Conservation (phyloP, 2,888 invertebrate genomes). For the Bombyx huttoni region DNA sequence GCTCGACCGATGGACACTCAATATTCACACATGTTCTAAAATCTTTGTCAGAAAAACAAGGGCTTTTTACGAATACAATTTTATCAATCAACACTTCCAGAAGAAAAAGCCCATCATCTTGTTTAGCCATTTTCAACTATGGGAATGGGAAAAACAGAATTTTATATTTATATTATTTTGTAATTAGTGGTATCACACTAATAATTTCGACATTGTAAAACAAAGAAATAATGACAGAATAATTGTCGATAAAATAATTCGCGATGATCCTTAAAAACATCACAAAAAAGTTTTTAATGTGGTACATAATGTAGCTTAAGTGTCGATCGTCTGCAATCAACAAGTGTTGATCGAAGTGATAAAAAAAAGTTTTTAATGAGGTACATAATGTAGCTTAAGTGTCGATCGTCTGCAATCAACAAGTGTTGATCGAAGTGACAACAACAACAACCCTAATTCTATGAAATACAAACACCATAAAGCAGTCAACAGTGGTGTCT, state of each 20-base stretch:
- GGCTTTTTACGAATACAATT: slow-evolving; percentile 45
- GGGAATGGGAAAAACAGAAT: slow-evolving; percentile 36
- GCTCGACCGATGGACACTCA: slow-evolving; percentile 70
- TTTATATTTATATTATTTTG: slow-evolving; percentile 6
- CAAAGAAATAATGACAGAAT: slow-evolving; percentile 19
- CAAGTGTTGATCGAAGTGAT: too few relatives aligned
- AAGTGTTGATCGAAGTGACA: too few relatives aligned
- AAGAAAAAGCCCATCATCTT: slow-evolving; percentile 73
- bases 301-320: too few relatives aligned
- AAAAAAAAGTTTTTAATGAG: not conserved
- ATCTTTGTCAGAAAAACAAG: slow-evolving; percentile 55
- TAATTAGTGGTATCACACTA: slow-evolving; percentile 15
- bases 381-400: too few relatives aligned
- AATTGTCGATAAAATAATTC: slow-evolving; percentile 7
- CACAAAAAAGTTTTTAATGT: not conserved
- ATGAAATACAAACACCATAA: too few relatives aligned
- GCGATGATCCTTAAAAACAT: slow-evolving; percentile 17
- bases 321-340: too few relatives aligned
- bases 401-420: too few relatives aligned
- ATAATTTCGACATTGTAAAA: slow-evolving; percentile 27
- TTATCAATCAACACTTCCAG: slow-evolving; percentile 76
- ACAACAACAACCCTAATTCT: too few relatives aligned
- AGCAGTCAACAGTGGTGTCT: too few relatives aligned
- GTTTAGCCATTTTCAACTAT: slow-evolving; percentile 38
- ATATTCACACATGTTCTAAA: slow-evolving; percentile 75